Conservation (phyloP, 2,888 invertebrate species). For the Phaonia tiefii region DNA sequence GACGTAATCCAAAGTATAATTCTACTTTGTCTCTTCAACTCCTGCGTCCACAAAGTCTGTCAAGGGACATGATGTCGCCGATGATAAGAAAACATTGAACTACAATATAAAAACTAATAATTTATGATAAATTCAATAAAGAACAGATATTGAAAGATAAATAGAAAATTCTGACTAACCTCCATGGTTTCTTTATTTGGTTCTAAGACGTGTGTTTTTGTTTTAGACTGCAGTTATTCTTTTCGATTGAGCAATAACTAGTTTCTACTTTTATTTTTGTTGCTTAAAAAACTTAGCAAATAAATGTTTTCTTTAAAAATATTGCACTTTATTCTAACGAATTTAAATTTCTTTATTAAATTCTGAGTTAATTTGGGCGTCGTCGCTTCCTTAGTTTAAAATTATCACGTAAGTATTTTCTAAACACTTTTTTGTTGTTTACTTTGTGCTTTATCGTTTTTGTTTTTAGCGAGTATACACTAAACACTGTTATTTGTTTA, state of each 20-base stretch:
- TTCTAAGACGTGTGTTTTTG: no score
- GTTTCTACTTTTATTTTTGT: no score
- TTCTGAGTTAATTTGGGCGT: slow-evolving; percentile 50
- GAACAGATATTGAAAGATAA: slow-evolving; percentile 13
- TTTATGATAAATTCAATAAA: slow-evolving; percentile 19
- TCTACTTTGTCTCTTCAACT: background rate
- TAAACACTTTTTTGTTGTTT: slow-evolving; percentile 13
- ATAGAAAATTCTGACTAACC: slow-evolving; percentile 7
- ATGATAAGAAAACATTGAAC: background rate
- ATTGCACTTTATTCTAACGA: slow-evolving; percentile 47
- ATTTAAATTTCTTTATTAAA: slow-evolving; percentile 21
- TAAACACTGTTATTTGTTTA: background rate
- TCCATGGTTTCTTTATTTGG: slow-evolving; percentile 22
- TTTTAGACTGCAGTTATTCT: background rate
- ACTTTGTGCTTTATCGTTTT: slow-evolving; percentile 1
- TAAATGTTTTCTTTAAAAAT: background rate
- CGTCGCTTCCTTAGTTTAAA: slow-evolving; percentile 34
- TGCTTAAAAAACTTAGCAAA: no score
- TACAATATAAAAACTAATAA: background rate
- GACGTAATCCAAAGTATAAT: slow-evolving; percentile 68
- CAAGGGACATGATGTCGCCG: no score
- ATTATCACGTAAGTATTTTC: slow-evolving; percentile 23
- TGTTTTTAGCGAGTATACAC: background rate
- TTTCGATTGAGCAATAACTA: no score
- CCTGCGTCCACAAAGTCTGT: no score